Evolutionary conservation across 2,888 invertebrate genomes (phyloP).

Genomic region (Apamea monoglypha): DNA sequence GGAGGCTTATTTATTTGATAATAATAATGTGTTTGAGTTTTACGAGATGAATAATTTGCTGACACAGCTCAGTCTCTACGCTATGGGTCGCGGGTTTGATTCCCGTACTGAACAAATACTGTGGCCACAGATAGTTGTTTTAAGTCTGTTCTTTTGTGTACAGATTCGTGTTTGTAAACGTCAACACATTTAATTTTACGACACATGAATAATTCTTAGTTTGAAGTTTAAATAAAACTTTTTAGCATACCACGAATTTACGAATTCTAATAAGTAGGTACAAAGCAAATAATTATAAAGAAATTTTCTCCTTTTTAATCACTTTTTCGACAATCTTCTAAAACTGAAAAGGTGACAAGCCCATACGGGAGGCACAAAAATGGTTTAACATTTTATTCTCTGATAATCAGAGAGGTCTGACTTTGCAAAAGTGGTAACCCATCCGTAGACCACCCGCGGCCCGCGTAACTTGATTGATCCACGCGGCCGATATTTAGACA

Average conservation of each 20-base stretch:
- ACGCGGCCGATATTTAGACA: background rate
- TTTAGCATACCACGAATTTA: background rate
- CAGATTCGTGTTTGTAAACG: background rate
- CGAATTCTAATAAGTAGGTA: background rate
- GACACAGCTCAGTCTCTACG: too few relatives aligned
- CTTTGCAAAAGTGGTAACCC: background rate
- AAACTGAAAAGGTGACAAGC: too few relatives aligned
- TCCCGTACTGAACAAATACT: background rate
- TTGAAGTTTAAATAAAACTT: background rate
- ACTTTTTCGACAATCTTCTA: background rate
- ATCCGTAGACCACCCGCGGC: background rate
- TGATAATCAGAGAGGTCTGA: background rate
- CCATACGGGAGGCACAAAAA: background rate
- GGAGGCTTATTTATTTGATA: background rate
- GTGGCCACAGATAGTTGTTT: background rate
- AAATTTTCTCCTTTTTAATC: background rate
- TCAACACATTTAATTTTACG: background rate
- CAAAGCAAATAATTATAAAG: background rate
- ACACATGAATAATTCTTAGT: background rate
- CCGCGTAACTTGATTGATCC: background rate
- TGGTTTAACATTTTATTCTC: background rate
- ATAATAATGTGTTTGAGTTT: background rate
- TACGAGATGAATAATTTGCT: background rate
- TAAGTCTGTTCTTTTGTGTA: background rate
- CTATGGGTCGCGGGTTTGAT: background rate